These are phyloP conservation scores for Brienomyrus brachyistius DNA, from an alignment of 2,113 vertebrate species.

Conservation along the genomic window DNA sequence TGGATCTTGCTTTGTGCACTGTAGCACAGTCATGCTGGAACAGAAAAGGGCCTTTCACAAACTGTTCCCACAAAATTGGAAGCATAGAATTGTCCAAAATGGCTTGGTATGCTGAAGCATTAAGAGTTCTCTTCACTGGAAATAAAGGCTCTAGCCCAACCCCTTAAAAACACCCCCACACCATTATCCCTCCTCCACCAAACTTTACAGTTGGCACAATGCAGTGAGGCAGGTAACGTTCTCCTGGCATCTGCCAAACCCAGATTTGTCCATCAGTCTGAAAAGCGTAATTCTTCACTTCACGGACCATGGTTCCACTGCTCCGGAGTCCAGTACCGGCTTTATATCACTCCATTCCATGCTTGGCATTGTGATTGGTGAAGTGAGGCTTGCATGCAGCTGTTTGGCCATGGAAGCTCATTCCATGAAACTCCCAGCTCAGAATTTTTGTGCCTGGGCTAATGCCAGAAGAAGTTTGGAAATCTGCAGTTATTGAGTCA, in stretches of 20 bases:
- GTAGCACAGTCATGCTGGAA: too few relatives aligned
- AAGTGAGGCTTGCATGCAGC: neutral
- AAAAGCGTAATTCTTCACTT: neutral
- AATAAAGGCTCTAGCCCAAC: neutral
- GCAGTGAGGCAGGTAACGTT: too few relatives aligned
- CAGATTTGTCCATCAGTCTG: neutral
- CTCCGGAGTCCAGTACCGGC: neutral
- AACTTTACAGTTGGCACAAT: too few relatives aligned
- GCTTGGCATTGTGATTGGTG: neutral
- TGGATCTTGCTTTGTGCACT: too few relatives aligned
- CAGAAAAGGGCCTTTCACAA: too few relatives aligned
- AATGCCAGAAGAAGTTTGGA: neutral
- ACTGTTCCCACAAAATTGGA: too few relatives aligned
- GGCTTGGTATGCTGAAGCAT: neutral
- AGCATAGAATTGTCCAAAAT: too few relatives aligned
- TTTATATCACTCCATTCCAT: neutral
- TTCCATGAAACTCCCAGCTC: too few relatives aligned
- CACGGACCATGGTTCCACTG: neutral
- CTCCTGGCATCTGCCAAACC: neutral
- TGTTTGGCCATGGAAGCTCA: neutral
- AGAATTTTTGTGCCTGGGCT: neutral
- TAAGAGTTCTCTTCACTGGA: neutral
- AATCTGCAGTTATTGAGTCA: neutral
- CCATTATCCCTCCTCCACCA: too few relatives aligned
- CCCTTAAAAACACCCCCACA: too few relatives aligned